Conservation (phyloP, 2,113 vertebrate species). For the Sminthopsis crassicaudata region DNA sequence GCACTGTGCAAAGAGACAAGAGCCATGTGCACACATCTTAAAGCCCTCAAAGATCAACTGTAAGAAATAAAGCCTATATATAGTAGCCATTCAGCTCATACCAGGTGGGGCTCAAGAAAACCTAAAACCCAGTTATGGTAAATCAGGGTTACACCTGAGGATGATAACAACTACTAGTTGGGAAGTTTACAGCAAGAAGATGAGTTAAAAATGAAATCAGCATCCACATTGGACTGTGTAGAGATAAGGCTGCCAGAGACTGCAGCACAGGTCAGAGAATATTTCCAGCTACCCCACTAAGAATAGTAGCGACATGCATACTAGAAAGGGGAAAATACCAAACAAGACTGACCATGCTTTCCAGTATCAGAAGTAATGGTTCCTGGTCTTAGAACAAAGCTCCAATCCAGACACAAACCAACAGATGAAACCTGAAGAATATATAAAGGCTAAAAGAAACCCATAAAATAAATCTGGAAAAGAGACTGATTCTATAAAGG, state of each 20-base stretch:
- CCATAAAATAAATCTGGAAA: neutral
- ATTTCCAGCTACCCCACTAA: neutral
- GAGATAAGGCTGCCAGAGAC: neutral
- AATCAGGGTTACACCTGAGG: neutral
- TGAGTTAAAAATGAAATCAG: neutral
- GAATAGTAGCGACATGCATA: neutral
- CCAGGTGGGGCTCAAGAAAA: neutral
- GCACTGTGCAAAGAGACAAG: neutral
- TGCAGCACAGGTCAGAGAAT: neutral
- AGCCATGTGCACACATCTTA: neutral
- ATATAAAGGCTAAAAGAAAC: neutral
- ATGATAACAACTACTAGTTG: neutral
- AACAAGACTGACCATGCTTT: neutral
- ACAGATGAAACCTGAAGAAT: neutral
- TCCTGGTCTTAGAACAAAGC: neutral
- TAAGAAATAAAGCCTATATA: neutral
- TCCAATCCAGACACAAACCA: neutral
- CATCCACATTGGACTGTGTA: neutral
- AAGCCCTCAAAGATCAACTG: neutral
- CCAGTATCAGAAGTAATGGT: neutral
- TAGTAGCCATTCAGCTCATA: neutral
- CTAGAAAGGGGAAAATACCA: neutral
- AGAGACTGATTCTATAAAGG: neutral
- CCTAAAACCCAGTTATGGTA: neutral
- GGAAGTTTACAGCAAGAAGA: neutral